Conservation (phyloP, 2,797 vertebrate species). For the Gallinago solitaria region DNA sequence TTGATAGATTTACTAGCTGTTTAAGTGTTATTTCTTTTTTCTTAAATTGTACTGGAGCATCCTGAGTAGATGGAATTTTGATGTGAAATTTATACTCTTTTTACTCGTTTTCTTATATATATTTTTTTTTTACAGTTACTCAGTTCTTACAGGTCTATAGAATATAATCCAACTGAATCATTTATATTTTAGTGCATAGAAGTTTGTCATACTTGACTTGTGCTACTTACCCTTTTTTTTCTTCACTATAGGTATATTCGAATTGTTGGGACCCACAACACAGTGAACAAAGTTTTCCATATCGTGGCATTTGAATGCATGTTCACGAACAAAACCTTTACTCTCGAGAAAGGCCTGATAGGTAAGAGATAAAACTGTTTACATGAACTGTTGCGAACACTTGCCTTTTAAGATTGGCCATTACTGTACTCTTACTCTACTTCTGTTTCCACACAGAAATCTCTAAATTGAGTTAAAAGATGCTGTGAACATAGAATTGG, state of each 20-base stretch:
- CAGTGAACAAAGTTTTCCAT: conserved; percentile 99
- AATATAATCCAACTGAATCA: background rate
- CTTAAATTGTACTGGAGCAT: background rate
- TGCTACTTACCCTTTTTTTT: background rate
- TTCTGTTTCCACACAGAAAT: background rate
- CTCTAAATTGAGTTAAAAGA: background rate
- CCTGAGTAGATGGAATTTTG: background rate
- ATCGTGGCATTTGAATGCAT: conserved; percentile 98
- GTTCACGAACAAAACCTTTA: conserved; percentile 90
- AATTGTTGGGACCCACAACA: conserved; percentile 97
- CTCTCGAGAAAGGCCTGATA: conserved; percentile 90
- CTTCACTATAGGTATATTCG: conserved; percentile 86
- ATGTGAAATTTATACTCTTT: background rate
- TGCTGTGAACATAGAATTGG: background rate
- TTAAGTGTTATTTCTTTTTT: background rate
- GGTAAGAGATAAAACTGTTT: conserved; percentile 79
- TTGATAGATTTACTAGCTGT: background rate
- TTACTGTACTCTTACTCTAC: background rate
- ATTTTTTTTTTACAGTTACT: background rate
- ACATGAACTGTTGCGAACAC: background rate
- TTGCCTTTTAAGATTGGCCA: background rate
- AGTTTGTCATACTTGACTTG: background rate
- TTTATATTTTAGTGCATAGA: background rate
- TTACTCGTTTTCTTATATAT: background rate
- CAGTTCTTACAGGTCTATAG: background rate